Evolutionary conservation across 2,113 vertebrate genomes (phyloP), one percentile per base, ranked within the genome.

Genomic region (Casuarius casuarius): DNA sequence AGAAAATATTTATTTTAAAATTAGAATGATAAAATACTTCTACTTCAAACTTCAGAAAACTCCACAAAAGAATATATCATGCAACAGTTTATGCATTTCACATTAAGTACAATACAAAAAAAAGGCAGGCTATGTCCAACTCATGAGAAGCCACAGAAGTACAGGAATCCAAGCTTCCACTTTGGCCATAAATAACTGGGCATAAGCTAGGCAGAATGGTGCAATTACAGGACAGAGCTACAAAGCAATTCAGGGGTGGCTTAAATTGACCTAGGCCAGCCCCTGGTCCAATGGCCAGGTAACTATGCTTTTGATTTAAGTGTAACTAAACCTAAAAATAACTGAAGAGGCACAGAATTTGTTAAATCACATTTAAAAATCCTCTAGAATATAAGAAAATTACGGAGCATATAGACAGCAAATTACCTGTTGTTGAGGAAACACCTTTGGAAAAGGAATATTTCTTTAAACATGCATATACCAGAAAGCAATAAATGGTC

Each of bases 121-220:
- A 13, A 68, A 73, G 20, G 15, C 9, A n/a, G 10, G 21, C 9
- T 38, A 29, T 7, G 22, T 54, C 4, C 70, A 82, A 0, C 7
- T 48, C 6, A 15, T 15, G 38, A 13, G 17, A 86, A n/a, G 49
- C 10, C 40, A 44, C 65, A 44, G 40, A 48, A 59, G 6, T 35
- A 52, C 15, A 63, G 8, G 46, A 3, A 4, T 65, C 16, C 49
- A 9, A 71, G 10, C 8, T 86, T 83, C 16, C 16, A 8, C 4
- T 2, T 2, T 1, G 3, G 28, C 4, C 18, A 42, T 9, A 38
- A 28, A 10, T 28, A 58, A 7, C 10, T n/a, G 28, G 7, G 67
- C 10, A 23, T 18, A 62, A 54, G 10, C 6, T 31, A 52, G 52
- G 10, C 7, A 80, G 14, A 85, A 9, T 21, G 19, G 5, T 7